phyloP scores from a whole-genome alignment of 2,113 vertebrate species.

The human (Homo sapiens) region DNA sequence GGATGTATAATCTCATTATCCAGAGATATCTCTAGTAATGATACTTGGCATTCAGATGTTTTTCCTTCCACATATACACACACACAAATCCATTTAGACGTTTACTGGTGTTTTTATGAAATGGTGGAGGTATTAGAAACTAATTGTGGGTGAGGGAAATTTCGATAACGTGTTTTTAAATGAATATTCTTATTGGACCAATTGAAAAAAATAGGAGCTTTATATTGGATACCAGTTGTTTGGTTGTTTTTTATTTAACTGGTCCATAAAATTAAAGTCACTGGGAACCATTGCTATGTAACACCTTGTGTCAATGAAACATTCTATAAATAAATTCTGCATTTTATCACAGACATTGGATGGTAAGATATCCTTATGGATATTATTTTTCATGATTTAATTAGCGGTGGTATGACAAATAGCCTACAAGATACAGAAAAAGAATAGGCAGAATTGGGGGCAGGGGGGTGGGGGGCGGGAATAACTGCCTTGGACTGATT shows the following conservation, averaged over 20 bases:
- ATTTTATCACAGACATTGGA: neutral
- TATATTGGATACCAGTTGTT: neutral
- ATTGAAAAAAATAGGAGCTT: conserved; percentile 7
- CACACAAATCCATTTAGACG: neutral
- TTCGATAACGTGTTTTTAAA: conserved; percentile 43
- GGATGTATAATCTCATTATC: neutral
- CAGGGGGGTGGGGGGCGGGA: too few relatives aligned
- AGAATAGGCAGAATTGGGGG: neutral
- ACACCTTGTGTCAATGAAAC: neutral
- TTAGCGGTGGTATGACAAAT: neutral
- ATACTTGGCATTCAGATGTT: conserved; percentile 32
- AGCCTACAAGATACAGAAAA: neutral
- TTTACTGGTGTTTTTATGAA: conserved; percentile 29
- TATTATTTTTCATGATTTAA: conserved; percentile 35
- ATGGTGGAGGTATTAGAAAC: neutral
- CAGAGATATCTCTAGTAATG: conserved; percentile 22
- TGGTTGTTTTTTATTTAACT: neutral
- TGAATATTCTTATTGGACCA: conserved; percentile 10
- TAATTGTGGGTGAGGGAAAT: neutral
- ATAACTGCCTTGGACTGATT: neutral
- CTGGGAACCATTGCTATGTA: neutral
- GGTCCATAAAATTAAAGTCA: neutral
- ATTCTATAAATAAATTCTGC: neutral
- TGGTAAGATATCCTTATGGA: neutral
- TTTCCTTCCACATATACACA: neutral